Base-by-base conservation (phyloP, 2,888 invertebrate genomes). In the Drosophila anceps region DNA sequence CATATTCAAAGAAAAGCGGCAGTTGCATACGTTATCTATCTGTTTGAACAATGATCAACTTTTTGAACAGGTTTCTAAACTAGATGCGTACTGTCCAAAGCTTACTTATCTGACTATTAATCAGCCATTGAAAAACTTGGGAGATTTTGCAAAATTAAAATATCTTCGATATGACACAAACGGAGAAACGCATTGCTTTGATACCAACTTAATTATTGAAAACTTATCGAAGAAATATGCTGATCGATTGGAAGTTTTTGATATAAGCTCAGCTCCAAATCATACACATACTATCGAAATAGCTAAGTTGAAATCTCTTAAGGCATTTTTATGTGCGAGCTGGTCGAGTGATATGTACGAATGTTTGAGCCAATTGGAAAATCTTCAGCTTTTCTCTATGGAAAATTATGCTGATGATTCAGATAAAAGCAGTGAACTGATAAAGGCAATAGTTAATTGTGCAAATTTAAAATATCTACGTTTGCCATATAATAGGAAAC, bases 181-280 rank as follows among this genome's bases (percentile, higher is more conserved):
- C 20, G 37, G 33, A 13, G 9, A 59, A 1, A 10, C 24, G 12
- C 15, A 20, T 12, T 18, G 33, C 27, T 33, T 59, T 39, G 37
- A 71, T n/a, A 18, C 37, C 10, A 50, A 24, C 8, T 10, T 43
- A 39, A 24, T 60, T 12, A 12, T 18, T 35, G 29, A 39, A 10
- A 46, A 4, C 12, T 33, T 66, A 27, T 18, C n/a, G 4, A 18
- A 18, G 20, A 68, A 29, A 10, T 68, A 70, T 44, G 68, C 60
- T 8, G 50, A 70, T 24, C 68, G 70, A 39, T 57, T 70, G 10
- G 55, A 61, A 51, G 39, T 68, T 39, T 35, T 70, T n/a, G 69
- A 70, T 24, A 20, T 57, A 13, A 51, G 55, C 24, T 31, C 1
- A 5, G 29, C 18, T 54, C 35, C 27, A 15, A 5, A 18, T 29